These are phyloP conservation scores for Catharus minimus DNA, from an alignment of 2,113 vertebrate genomes.

Conservation along the genomic window DNA sequence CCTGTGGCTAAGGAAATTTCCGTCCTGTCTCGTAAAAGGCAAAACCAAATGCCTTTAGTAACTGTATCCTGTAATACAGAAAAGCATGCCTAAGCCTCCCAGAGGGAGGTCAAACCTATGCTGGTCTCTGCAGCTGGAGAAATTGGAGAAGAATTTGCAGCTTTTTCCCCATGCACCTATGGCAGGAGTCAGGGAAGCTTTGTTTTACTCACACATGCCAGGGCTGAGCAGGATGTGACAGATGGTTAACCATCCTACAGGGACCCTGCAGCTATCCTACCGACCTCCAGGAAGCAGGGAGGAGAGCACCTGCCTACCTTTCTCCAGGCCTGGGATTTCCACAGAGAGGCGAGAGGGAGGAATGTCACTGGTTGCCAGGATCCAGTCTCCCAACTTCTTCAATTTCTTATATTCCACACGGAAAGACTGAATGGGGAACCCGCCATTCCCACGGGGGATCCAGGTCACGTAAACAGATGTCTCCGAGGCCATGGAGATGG, in stretches of 20 bases:
- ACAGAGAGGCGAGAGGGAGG: slow-evolving; percentile 95
- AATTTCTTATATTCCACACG: slow-evolving; percentile 93
- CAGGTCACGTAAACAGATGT: slow-evolving; percentile 95
- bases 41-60: slow-evolving; percentile 11
- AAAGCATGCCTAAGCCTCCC: not conserved
- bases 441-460: slow-evolving; percentile 95
- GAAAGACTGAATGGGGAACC: slow-evolving; percentile 96
- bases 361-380: slow-evolving; percentile 90
- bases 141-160: slow-evolving; percentile 40
- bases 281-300: not conserved
- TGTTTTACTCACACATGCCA: not conserved
- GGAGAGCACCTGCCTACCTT: slow-evolving; percentile 78
- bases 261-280: not conserved
- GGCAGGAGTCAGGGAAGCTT: not conserved
- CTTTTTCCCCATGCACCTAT: not conserved
- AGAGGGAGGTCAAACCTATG: slow-evolving; percentile 14
- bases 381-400: slow-evolving; percentile 91
- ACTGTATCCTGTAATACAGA: not conserved
- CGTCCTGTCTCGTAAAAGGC: not conserved
- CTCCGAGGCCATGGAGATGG: slow-evolving; percentile 93
- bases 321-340: slow-evolving; percentile 91
- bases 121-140: slow-evolving; percentile 50
- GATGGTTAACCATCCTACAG: not conserved
- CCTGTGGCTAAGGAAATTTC: slow-evolving; percentile 16
- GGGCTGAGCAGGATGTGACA: not conserved